Evolutionary conservation across 2,113 vertebrate genomes (phyloP).

Genomic region (Coturnix japonica): DNA sequence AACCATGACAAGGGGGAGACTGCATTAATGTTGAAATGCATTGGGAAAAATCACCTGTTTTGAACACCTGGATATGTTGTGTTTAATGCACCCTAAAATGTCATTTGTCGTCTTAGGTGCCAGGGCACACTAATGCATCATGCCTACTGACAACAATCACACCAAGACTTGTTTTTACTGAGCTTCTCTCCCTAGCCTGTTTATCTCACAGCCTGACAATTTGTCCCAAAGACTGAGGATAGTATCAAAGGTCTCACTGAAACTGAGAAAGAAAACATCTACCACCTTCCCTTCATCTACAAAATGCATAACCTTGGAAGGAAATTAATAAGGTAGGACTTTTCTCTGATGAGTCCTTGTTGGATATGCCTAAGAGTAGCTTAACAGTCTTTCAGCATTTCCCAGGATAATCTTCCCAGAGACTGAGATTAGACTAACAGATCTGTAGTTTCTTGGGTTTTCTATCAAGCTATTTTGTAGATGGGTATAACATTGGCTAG

Average conservation of each 20-base stretch:
- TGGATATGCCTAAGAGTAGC: neutral
- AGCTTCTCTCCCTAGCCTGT: neutral
- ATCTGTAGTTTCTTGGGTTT: neutral
- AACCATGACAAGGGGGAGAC: too few species aligned
- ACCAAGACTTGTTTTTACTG: neutral
- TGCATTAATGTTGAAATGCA: too few species aligned
- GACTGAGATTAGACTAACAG: neutral
- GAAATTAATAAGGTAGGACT: neutral
- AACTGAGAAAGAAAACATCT: neutral
- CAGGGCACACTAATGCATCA: neutral
- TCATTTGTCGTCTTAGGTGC: neutral
- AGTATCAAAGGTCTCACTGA: neutral
- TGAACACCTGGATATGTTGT: neutral
- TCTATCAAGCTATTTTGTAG: neutral
- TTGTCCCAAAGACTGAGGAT: neutral
- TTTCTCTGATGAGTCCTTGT: neutral
- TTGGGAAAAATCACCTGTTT: neutral
- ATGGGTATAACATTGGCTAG: neutral
- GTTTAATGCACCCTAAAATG: neutral
- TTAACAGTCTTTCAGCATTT: neutral
- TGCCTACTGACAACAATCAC: neutral
- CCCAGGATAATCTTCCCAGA: neutral
- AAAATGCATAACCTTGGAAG: neutral
- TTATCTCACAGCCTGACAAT: too few species aligned
- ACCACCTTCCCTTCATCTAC: too few species aligned